A percentile compares a stretch with the other conserved stretches of the same genome.
phyloP scores from a whole-genome alignment of 2,888 invertebrate species.

The Anaspis maculata region DNA sequence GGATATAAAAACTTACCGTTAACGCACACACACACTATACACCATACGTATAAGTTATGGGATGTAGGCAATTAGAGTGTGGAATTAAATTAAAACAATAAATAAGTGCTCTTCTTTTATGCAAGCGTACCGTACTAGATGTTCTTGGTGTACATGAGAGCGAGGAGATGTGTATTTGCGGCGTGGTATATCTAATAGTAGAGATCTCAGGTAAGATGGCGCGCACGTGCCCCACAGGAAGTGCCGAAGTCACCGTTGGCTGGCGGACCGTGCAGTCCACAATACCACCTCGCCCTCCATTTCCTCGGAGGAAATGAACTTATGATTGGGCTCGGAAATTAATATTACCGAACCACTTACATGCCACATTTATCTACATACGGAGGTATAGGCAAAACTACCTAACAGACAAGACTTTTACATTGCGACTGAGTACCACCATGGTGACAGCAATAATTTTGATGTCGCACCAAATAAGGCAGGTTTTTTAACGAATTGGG shows the following conservation, averaged over 20 bases:
- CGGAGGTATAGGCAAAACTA: too few relatives aligned
- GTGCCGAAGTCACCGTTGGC: slow-evolving; percentile 37
- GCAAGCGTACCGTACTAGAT: too few relatives aligned
- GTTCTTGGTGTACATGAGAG: background rate
- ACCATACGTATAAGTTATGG: too few relatives aligned
- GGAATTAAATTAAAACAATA: slow-evolving; percentile 12
- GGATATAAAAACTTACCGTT: too few relatives aligned
- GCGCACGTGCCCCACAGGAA: slow-evolving; percentile 39
- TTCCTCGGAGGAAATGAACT: slow-evolving; percentile 36
- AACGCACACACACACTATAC: too few relatives aligned
- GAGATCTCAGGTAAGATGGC: slow-evolving; percentile 30
- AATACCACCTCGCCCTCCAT: slow-evolving; percentile 33
- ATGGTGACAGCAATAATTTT: too few relatives aligned
- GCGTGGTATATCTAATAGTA: slow-evolving; percentile 9
- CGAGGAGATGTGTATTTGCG: slow-evolving; percentile 7
- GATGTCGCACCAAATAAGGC: too few relatives aligned
- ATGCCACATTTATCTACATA: too few relatives aligned
- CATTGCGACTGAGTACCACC: too few relatives aligned
- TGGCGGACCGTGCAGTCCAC: slow-evolving; percentile 35
- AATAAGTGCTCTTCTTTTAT: too few relatives aligned
- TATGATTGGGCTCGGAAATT: slow-evolving; percentile 39
- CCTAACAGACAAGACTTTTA: too few relatives aligned
- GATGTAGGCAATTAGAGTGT: slow-evolving; percentile 10
- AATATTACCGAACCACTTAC: slow-evolving; percentile 29
- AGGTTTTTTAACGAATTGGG: too few relatives aligned